Conservation (phyloP, 2,113 vertebrate genomes). For the Oreochromis niloticus region DNA sequence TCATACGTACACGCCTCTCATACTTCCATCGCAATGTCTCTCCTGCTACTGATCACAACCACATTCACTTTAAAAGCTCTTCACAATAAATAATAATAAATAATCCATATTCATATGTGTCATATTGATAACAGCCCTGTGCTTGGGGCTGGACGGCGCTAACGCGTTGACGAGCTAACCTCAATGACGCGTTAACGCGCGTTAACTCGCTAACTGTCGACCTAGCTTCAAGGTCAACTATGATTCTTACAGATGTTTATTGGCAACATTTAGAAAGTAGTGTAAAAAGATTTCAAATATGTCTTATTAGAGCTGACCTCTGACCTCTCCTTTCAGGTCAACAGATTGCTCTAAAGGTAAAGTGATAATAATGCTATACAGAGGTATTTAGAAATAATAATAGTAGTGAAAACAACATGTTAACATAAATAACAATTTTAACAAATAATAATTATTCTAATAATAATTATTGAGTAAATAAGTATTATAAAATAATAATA, state of each 20-base stretch:
- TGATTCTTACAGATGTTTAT: neutral
- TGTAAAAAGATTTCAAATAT: neutral
- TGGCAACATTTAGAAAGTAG: neutral
- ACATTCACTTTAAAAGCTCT: neutral
- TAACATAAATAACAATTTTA: fast-evolving
- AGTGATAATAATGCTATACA: neutral
- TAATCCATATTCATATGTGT: neutral
- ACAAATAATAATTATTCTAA: neutral
- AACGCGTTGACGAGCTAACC: neutral
- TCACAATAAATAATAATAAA: neutral
- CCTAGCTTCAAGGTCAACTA: neutral
- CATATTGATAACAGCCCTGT: neutral
- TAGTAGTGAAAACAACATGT: neutral
- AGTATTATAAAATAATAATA: fast-evolving
- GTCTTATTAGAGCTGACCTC: neutral
- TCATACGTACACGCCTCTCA: too few species aligned
- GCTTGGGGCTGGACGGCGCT: neutral
- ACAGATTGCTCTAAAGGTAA: neutral
- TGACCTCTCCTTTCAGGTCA: neutral
- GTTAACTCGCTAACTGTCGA: too few species aligned
- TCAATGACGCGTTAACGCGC: too few species aligned
- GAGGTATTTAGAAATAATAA: neutral
- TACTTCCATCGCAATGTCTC: too few species aligned
- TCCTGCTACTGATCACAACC: neutral
- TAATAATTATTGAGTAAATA: neutral